phyloP scores from a whole-genome alignment of 2,888 invertebrate species.

The Apoda limacodes region DNA sequence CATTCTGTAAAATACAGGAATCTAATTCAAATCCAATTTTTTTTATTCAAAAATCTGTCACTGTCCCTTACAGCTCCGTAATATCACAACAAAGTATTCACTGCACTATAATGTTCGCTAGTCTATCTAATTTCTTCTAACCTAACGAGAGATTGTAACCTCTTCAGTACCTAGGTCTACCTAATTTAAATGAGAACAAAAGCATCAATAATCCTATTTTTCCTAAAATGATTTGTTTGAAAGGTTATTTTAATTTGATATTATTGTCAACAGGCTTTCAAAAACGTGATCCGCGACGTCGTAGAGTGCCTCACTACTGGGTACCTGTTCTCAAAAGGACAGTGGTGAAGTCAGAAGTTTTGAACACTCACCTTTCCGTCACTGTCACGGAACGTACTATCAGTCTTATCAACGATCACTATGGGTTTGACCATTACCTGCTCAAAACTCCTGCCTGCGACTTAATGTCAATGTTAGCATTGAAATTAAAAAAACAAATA shows the following conservation, averaged over 20 bases:
- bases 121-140: too few relatives aligned
- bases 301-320: slow-evolving; percentile 89
- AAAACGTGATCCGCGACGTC: slow-evolving; percentile 67
- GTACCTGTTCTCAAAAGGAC: slow-evolving; percentile 83
- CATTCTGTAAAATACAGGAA: too few relatives aligned
- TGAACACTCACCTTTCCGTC: slow-evolving; percentile 85
- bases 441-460: slow-evolving; percentile 95
- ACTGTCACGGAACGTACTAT: slow-evolving; percentile 88
- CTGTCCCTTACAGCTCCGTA: too few relatives aligned
- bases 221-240: too few relatives aligned
- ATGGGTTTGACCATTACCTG: slow-evolving; percentile 96
- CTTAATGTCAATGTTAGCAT: slow-evolving; percentile 84
- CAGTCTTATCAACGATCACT: slow-evolving; percentile 85
- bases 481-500: slow-evolving; percentile 88
- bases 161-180: too few relatives aligned
- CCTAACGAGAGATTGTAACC: too few relatives aligned
- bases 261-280: slow-evolving; percentile 81
- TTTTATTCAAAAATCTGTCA: too few relatives aligned
- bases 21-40: too few relatives aligned
- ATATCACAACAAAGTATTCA: too few relatives aligned
- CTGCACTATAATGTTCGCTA: too few relatives aligned
- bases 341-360: slow-evolving; percentile 90
- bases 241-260: slow-evolving; percentile 6
- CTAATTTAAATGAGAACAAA: too few relatives aligned
- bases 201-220: too few relatives aligned